Base-by-base conservation (phyloP, 64 coral and sea anemone genomes). In the Pocillopora verrucosa region DNA sequence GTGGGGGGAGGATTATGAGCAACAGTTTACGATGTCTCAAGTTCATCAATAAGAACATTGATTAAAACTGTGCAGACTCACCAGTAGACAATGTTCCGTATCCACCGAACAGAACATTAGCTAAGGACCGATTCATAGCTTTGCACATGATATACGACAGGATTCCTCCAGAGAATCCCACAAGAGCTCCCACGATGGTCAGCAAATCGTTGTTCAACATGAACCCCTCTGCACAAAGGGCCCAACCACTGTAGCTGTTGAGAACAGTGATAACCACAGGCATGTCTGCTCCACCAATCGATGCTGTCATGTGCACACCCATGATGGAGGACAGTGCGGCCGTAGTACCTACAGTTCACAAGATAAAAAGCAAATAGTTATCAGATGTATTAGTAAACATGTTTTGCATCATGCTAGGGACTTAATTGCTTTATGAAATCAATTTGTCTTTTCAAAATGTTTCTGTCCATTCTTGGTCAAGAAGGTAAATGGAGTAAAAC, bases 91-190 rank as follows among this genome's bases (percentile, higher is more conserved):
- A 73, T 24, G 97, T 99, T 67, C 97, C 97, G 87, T 99, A 99
- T 56, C 97, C 97, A 34, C 97, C 97, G 62, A 99, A 99, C 58
- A 99, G 65, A 7, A 99, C 97, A 75, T 99, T 99, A 30, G 79
- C 56, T 60, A 99, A 78, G 14, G 97, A 99, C 51, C 97, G 92
- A 45, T 99, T 99, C 97, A 99, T 99, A 26, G 97, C 97, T 68
- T 99, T 99, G 84, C 97, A 99, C 97, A 99, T 99, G 77, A 99
- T 99, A 65, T 99, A 99, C 11, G 97, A 99, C 57, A 99, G 88
- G 75, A 99, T 99, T 36, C 97, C 97, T 86, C 97, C 97, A 77
- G 97, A 99, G 84, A 99, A 99, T 16, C 97, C 97, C 25, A 99
- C 97, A 25, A 99, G 81, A 15, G 97, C 97, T 74, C 97, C 97